Evolutionary conservation across 2,113 vertebrate species (phyloP), one percentile per base, ranked within the genome.

Genomic region (Prunella fulvescens): DNA sequence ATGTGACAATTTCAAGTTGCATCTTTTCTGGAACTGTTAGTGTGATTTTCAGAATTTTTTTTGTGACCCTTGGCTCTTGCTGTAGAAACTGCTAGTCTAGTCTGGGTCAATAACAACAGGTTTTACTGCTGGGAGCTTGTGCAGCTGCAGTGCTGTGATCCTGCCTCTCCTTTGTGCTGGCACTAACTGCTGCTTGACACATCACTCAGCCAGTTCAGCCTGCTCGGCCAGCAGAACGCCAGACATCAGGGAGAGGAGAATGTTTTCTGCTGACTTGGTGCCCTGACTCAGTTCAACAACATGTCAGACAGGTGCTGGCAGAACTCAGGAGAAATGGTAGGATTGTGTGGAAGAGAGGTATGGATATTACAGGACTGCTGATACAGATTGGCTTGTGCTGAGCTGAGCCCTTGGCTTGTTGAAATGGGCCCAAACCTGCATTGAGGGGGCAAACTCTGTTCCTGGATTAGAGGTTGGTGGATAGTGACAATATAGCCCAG

Each of bases 141-240:
- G 61, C 48, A 26, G 66, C 56, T 44, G 19, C 26, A 60, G 66
- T 17, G 23, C 79, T 64, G 71, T 29, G 48, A 33, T 82, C 35
- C 81, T 79, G 70, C 70, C 48, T 92, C 33, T 80, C 33, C 83
- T 74, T 24, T 31, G 26, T 67, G 71, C 71, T 93, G 93, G 58
- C 72, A 61, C 2, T 3, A 28, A 39, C 54, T 88, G 45, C 24
- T n/a, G 33, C 57, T 50, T 2, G 4, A 35, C 40, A 16, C 48
- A 18, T 29, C 3, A 40, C 82, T 69, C 8, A 66, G 86, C 91
- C 82, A 76, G 93, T 64, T 71, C 61, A 80, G 88, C 91, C 51
- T n/a, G 82, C 91, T 79, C 0, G 1, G 88, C 73, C 81, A 83
- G 90, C 29, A 13, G 33, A 54, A 9, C 0, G 0, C 51, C 51